Base-by-base conservation (phyloP, 2,797 vertebrate genomes). In the Siniperca obscura region DNA sequence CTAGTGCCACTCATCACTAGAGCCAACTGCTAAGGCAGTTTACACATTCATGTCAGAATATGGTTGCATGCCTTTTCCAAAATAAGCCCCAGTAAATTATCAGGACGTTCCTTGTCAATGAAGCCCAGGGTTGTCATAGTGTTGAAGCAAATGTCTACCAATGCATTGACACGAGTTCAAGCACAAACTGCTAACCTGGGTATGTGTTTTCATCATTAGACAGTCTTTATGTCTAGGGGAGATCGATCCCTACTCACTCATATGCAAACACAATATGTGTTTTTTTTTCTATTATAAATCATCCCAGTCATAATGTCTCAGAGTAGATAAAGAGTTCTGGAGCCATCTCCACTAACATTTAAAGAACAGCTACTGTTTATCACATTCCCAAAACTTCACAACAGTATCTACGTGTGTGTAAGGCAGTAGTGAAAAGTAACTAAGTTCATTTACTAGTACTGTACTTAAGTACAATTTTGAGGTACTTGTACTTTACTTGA, bases 51-150 rank as follows among this genome's bases (percentile, higher is more conserved):
- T 75, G 69, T 77, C 44, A 55, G 70, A 75, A 82, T 83, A 86
- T 25, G 46, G 57, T 57, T 44, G 67, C 85, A 86, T 86, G 36
- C 81, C 72, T 27, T 77, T 22, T 85, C 86, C 67, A 80, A 81
- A 90, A 88, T 85, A 85, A 86, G 71, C 81, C 68, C 27, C 30
- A 61, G 57, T 79, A 70, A 86, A 79, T 87, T 85, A 84, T 86
- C 68, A 66, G 25, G 62, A 67, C 82, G 77, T 74, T 52, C 73
- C 64, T 71, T 82, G 64, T 90, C 72, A 78, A 25, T 68, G 55
- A 80, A 64, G 30, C 27, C 44, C 55, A 22, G 48, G 38, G 62
- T 69, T 64, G 38, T 48, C 14, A 25, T 1, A n/a, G 57, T 56
- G 61, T 62, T 84, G 30, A 74, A 74, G 36, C 30, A 62, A n/a